These are phyloP conservation scores for Amblyraja radiata DNA, from an alignment of 2,797 vertebrate species.

Conservation along the genomic window DNA sequence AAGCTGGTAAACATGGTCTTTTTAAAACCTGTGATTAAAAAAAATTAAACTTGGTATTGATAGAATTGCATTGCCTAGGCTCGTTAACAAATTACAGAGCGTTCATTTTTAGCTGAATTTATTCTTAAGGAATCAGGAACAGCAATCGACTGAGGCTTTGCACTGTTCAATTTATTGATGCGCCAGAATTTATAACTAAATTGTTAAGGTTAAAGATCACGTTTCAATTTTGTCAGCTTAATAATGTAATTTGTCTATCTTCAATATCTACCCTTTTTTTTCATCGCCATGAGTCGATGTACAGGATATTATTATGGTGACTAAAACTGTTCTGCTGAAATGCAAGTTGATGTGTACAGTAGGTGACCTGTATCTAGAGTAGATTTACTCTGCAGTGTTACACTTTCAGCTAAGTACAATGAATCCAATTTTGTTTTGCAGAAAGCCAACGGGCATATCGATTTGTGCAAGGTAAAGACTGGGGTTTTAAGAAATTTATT, in stretches of 20 bases:
- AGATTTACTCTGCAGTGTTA: background rate
- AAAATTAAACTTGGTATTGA: background rate
- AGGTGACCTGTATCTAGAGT: background rate
- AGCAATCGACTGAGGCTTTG: background rate
- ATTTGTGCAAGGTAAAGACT: slow-evolving; percentile 84
- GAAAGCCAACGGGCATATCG: slow-evolving; percentile 80
- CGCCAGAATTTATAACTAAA: background rate
- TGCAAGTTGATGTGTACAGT: background rate
- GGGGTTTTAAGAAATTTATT: slow-evolving; percentile 89
- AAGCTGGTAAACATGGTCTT: background rate
- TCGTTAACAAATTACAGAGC: no score
- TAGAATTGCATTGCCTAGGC: background rate
- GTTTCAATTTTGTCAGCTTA: background rate
- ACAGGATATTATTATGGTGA: background rate
- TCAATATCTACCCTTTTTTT: background rate
- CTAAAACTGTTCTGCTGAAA: background rate
- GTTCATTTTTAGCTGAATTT: background rate
- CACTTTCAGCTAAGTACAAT: background rate
- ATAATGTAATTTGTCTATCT: no score
- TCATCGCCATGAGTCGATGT: background rate
- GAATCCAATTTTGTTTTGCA: slow-evolving; percentile 46
- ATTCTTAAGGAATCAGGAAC: background rate
- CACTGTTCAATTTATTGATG: background rate
- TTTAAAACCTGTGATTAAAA: background rate
- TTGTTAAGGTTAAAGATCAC: background rate